Percentiles rank a stretch among this genome's conserved stretches.
Conservation (phyloP, 2,888 invertebrate genomes). For the Synergus itoensis region DNA sequence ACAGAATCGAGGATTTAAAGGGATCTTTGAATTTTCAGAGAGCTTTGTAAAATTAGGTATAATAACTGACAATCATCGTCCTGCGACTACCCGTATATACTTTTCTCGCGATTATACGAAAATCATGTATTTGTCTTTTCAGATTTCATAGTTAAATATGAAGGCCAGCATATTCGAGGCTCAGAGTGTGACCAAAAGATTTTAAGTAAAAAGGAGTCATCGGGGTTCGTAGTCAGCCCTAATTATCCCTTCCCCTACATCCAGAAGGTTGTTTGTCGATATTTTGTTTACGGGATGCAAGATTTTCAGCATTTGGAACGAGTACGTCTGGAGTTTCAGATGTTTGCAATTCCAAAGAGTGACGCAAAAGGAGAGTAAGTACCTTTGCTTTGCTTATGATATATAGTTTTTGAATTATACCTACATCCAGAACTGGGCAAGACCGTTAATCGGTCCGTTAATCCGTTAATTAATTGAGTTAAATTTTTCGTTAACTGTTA, state of each 20-base stretch:
- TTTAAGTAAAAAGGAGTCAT: slow-evolving; percentile 94
- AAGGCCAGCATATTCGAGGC: slow-evolving; percentile 96
- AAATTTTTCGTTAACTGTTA: no score
- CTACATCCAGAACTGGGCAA: no score
- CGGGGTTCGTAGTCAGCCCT: slow-evolving; percentile 96
- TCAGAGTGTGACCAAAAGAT: slow-evolving; percentile 99
- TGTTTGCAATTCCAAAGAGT: slow-evolving; percentile 94
- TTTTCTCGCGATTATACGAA: no score
- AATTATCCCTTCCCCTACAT: slow-evolving; percentile 98
- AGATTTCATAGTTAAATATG: slow-evolving; percentile 96
- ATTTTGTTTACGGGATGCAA: slow-evolving; percentile 99
- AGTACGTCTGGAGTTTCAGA: slow-evolving; percentile 92
- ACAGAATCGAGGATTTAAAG: slow-evolving; percentile 98
- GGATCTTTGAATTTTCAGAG: slow-evolving; percentile 99
- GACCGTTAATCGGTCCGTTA: no score
- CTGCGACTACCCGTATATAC: no score
- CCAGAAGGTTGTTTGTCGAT: slow-evolving; percentile 97
- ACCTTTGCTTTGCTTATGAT: neutral
- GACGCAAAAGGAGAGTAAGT: slow-evolving; percentile 90
- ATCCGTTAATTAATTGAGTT: no score
- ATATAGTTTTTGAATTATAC: neutral
- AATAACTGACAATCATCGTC: slow-evolving; percentile 62
- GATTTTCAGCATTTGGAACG: slow-evolving; percentile 97
- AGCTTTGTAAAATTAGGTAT: slow-evolving; percentile 98
- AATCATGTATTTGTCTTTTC: slow-evolving; percentile 59